phyloP scores from a whole-genome alignment of 1,140 invertebrate species.

The Calephelis virginiensis region DNA sequence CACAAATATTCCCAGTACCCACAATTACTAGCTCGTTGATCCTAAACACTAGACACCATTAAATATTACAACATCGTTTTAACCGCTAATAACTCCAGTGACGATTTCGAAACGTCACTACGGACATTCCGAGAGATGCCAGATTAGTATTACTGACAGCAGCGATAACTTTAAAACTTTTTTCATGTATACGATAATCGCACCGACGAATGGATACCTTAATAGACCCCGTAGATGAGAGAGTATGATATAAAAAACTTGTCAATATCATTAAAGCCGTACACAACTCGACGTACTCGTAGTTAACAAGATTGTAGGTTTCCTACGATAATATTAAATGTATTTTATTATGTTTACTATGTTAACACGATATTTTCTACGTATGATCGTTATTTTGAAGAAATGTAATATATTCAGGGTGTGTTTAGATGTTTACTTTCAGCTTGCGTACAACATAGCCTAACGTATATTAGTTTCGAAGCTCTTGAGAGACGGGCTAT shows the following conservation, averaged over 20 bases:
- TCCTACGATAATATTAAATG: slow-evolving; percentile 30
- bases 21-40: background rate
- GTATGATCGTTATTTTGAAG: slow-evolving; percentile 38
- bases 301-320: slow-evolving; percentile 62
- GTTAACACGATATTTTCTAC: slow-evolving; percentile 32
- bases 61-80: slow-evolving; percentile 56
- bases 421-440: too few relatives aligned
- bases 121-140: slow-evolving; percentile 55
- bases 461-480: too few relatives aligned
- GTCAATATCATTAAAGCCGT: slow-evolving; percentile 67
- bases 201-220: slow-evolving; percentile 36
- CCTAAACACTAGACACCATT: slow-evolving; percentile 27
- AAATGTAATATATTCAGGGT: background rate
- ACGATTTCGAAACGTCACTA: slow-evolving; percentile 62
- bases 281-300: slow-evolving; percentile 49
- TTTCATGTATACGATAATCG: slow-evolving; percentile 64
- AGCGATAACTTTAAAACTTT: slow-evolving; percentile 65
- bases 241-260: slow-evolving; percentile 54
- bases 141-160: slow-evolving; percentile 65
- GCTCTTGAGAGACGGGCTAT: too few relatives aligned
- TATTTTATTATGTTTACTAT: slow-evolving; percentile 55
- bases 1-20: background rate
- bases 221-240: slow-evolving; percentile 46
- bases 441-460: too few relatives aligned
- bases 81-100: slow-evolving; percentile 64